A percentile compares a stretch with the other conserved stretches of the same genome.
These are phyloP conservation scores for Cynocephalus volans DNA, from an alignment of 2,113 vertebrate species.

Conservation along the genomic window DNA sequence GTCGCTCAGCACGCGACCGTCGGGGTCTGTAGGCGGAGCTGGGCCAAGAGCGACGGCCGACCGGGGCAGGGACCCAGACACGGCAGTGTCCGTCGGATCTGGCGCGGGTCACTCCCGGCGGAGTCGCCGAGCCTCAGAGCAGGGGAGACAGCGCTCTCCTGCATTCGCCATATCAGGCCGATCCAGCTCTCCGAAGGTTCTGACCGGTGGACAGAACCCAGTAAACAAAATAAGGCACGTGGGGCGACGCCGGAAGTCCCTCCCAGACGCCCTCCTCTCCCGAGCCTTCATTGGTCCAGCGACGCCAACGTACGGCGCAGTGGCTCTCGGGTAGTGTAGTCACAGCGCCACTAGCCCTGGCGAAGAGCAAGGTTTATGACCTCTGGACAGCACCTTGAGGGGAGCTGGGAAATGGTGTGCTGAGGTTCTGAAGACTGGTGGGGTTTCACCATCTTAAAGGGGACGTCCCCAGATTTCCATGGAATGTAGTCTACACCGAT, in stretches of 20 bases:
- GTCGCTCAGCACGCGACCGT: background rate
- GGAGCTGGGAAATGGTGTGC: too few relatives aligned
- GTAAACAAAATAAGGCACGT: fast-evolving
- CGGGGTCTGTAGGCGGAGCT: too few relatives aligned
- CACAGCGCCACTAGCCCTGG: fast-evolving
- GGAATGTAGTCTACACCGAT: background rate
- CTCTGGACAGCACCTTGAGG: too few relatives aligned
- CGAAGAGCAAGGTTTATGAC: fast-evolving
- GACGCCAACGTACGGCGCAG: fast-evolving
- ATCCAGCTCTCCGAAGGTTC: fast-evolving
- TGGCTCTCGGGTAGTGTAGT: background rate
- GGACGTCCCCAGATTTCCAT: background rate
- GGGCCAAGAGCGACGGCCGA: background rate
- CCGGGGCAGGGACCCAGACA: background rate
- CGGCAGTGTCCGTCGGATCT: too few relatives aligned
- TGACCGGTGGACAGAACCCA: fast-evolving
- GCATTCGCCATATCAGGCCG: fast-evolving
- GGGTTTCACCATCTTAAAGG: background rate
- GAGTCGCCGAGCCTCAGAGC: background rate
- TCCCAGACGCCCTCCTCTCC: background rate
- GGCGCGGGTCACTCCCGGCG: background rate
- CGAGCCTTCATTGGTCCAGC: background rate
- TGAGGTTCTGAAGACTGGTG: background rate
- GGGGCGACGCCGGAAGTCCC: background rate
- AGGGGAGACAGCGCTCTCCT: fast-evolving